phyloP scores from a whole-genome alignment of 2,888 invertebrate genomes.

The Listrodromus nycthemerus region DNA sequence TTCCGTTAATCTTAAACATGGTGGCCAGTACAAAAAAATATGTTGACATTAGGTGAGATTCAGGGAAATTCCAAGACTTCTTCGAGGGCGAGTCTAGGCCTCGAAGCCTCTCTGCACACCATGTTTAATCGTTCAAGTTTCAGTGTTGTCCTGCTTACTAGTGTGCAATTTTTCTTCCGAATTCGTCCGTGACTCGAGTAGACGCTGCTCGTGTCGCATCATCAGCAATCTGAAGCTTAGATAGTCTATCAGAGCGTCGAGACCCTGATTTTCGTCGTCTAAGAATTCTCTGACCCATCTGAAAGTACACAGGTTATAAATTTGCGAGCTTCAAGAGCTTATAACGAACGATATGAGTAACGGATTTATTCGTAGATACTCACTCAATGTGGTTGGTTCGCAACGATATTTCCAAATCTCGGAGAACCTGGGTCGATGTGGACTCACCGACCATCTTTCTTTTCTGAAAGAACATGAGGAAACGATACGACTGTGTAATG shows the following conservation, averaged over 20 bases:
- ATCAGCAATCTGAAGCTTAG: slow-evolving; percentile 97
- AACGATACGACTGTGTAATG: slow-evolving; percentile 83
- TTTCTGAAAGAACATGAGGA: slow-evolving; percentile 91
- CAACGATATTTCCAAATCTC: slow-evolving; percentile 99
- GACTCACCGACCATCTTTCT: slow-evolving; percentile 98
- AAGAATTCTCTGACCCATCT: slow-evolving; percentile 99
- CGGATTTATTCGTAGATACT: slow-evolving; percentile 81
- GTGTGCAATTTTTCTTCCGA: slow-evolving; percentile 91
- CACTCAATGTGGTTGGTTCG: slow-evolving; percentile 99
- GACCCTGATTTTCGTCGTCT: slow-evolving; percentile 97
- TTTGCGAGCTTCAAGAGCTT: background rate
- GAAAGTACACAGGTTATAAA: slow-evolving; percentile 73
- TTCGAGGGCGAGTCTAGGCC: too few species aligned
- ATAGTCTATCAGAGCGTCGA: slow-evolving; percentile 99
- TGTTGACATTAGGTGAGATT: too few species aligned
- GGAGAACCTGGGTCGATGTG: slow-evolving; percentile 98
- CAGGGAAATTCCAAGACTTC: too few species aligned
- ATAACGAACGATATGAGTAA: background rate
- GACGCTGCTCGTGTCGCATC: slow-evolving; percentile 96
- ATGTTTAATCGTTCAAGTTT: background rate
- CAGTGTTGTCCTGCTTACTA: slow-evolving; percentile 72
- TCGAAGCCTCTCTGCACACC: too few species aligned
- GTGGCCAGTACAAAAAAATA: too few species aligned
- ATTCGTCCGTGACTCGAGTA: slow-evolving; percentile 90
- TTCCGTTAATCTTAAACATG: too few species aligned